These are phyloP conservation scores for Myiozetetes cayanensis DNA, from an alignment of 2,113 vertebrate species.

Conservation along the genomic window DNA sequence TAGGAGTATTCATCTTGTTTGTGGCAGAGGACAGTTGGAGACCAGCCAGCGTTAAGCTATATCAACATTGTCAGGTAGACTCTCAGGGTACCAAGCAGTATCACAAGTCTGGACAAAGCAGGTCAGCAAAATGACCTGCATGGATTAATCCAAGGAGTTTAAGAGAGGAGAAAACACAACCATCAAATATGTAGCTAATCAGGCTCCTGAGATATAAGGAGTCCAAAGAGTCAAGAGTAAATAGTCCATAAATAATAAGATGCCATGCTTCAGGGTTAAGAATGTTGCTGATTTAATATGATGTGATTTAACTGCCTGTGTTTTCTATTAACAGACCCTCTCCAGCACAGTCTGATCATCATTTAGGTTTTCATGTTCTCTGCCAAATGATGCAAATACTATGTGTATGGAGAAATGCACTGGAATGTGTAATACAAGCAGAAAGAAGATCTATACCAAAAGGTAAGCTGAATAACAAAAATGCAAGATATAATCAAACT, in stretches of 20 bases:
- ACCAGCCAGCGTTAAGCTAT: background rate
- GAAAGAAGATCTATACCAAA: background rate
- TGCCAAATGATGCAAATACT: constrained; percentile 21
- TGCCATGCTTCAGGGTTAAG: background rate
- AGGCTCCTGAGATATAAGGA: background rate
- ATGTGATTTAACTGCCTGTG: background rate
- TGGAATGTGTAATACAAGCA: background rate
- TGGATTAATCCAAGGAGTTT: background rate
- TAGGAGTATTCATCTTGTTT: constrained; percentile 8
- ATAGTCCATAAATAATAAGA: constrained; percentile 25
- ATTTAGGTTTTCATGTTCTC: constrained; percentile 10
- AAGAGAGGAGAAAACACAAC: background rate
- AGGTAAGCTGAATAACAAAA: background rate
- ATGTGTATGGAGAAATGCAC: background rate
- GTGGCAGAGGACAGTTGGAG: background rate
- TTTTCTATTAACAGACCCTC: constrained; percentile 11
- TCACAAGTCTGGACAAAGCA: background rate
- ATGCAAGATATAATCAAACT: background rate
- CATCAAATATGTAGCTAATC: background rate
- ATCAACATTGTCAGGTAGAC: background rate
- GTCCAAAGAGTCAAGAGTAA: background rate
- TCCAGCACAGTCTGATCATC: background rate
- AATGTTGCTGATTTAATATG: constrained; percentile 9
- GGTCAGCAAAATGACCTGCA: background rate
- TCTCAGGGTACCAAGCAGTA: background rate